phyloP scores from a whole-genome alignment of 2,797 vertebrate species.

The Phalanger gymnotis region DNA sequence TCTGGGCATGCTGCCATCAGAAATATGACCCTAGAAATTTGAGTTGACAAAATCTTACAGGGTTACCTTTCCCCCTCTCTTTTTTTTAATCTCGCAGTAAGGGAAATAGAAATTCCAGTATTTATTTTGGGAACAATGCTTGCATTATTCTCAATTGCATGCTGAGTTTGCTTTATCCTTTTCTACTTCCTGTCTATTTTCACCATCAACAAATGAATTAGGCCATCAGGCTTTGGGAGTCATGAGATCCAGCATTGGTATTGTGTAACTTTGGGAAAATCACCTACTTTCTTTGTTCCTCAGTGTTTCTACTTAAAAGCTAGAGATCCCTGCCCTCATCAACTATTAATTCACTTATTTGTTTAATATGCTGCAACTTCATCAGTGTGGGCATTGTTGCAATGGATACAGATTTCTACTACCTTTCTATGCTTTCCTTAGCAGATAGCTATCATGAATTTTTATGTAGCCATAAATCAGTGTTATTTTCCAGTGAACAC shows the following conservation, averaged over 20 bases:
- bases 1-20: slow-evolving; percentile 65
- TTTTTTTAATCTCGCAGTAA: not conserved
- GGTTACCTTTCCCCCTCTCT: slow-evolving; percentile 64
- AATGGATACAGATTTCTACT: not conserved
- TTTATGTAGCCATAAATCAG: not conserved
- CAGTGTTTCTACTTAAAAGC: not conserved
- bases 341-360: not conserved
- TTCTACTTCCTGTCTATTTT: not conserved
- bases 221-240: slow-evolving; percentile 7
- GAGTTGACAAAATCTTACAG: slow-evolving; percentile 68
- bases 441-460: not conserved
- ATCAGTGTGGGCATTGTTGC: not conserved
- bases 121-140: slow-evolving; percentile 37
- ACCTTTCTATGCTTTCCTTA: not conserved
- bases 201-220: slow-evolving; percentile 5
- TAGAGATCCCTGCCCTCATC: not conserved
- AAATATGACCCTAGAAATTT: slow-evolving; percentile 57
- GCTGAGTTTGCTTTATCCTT: slow-evolving; percentile 9
- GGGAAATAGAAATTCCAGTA: slow-evolving; percentile 38
- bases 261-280: not conserved
- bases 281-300: not conserved
- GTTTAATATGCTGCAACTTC: not conserved
- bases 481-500: not conserved
- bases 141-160: slow-evolving; percentile 9
- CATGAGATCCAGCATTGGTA: not conserved